Base-by-base conservation (phyloP, 1,140 invertebrate species). In the Sycophaga agraensis region DNA sequence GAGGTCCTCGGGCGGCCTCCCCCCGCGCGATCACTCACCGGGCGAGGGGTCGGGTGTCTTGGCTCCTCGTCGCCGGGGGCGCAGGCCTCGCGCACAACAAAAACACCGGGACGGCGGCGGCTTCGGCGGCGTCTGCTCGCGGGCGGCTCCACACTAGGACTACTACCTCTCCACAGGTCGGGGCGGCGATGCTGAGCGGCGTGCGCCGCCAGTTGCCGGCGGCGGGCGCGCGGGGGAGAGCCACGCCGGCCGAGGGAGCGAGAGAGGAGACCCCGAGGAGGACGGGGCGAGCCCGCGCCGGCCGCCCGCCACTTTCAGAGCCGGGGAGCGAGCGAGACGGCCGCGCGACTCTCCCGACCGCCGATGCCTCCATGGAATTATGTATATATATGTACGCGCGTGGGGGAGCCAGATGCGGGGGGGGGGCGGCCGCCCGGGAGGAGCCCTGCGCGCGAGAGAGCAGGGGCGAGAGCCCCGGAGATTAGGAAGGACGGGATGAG, bases 261-360 rank as follows among this genome's bases (percentile, higher is more conserved):
- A 2, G 22, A n/a, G n/a, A n/a, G n/a, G n/a, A n/a, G n/a, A n/a
- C n/a, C 12, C 46, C 3, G 2, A 4, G 17, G 4, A n/a, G 9
- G 5, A 16, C 14, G 12, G 26, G 17, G 22, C 26, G 31, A 26
- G 43, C 28, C 24, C 24, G 26, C 16, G 46, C 24, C 14, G 28
- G 21, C 24, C 24, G 21, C 34, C 57, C 57, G 24, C 37, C 34
- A 59, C 60, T 70, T 70, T 70, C 70, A 73, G 76, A 70, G 74
- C 72, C 68, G 74, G n/a, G n/a, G n/a, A 77, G 71, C 73, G 74
- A 76, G 68, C 67, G n/a, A n/a, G n/a, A n/a, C n/a, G n/a, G n/a
- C n/a, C n/a, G n/a, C n/a, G n/a, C n/a, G n/a, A n/a, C n/a, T n/a
- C n/a, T n/a, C n/a, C n/a, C n/a, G n/a, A n/a, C n/a, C n/a, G n/a